Base-by-base conservation (phyloP, 2,797 vertebrate genomes). In the Protosalanx chinensis region DNA sequence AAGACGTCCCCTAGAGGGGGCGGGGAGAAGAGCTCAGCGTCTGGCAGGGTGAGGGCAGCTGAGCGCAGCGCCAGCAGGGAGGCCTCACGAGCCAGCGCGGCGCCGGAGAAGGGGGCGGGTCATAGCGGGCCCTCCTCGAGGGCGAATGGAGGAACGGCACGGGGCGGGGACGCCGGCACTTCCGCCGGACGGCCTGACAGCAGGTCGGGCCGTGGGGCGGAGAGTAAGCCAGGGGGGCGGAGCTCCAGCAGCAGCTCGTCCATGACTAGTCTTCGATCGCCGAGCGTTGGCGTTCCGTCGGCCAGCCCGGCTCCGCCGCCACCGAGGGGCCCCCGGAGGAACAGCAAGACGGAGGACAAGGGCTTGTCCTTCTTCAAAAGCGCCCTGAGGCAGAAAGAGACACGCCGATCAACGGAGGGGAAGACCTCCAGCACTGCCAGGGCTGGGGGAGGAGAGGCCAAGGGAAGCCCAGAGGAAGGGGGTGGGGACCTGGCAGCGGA, bases 281-380 rank as follows among this genome's bases (percentile, higher is more conserved):
- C 96, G 0, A 93, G 89, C 0, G 79, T 88, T 0, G 84, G 84
- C 0, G 75, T 83, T 16, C 70, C 87, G 18, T 72, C 87, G 4
- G 70, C 87, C n/a, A 74, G 86, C 6, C 4, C 73, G 0, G 77
- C 62, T 1, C 33, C 73, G 1, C 76, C 77, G 8, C 78, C 86
- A 0, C 62, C 86, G 0, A 93, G 90, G n/a, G 93, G 90, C 0
- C 75, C 95, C 64, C 93, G 91, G 77, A 91, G 94, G 82, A 94
- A 93, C 89, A 97, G 94, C 90, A 98, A 95, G 85, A 95, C 94
- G 0, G 97, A 99, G 68, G 97, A 99, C 75, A 99, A 98, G 74
- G 97, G 96, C 2, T 85, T 98, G 73, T 98, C 96, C 46, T 99
- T 99, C 88, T 97, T 99, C 84, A 97, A 97, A 85, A 94, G 94